These are phyloP conservation scores for Agelas oroides DNA, from an alignment of 37 sponge, comb jelly and placozoan genomes.

Conservation along the genomic window DNA sequence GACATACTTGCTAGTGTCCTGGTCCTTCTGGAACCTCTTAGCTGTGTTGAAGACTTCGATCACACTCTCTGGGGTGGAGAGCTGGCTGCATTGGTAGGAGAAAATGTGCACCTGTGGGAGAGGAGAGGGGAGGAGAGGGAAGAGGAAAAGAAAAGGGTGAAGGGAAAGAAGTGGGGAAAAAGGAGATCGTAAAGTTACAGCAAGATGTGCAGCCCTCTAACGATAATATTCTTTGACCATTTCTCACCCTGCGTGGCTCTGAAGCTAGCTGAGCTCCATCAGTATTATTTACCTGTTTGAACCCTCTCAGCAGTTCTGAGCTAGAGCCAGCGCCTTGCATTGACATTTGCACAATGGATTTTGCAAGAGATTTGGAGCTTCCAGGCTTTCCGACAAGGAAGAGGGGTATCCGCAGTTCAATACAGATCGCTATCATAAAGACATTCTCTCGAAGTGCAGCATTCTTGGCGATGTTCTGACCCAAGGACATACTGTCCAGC, in stretches of 20 bases:
- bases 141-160: too few species aligned
- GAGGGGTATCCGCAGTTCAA: conserved; percentile 95
- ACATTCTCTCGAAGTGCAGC: conserved; percentile 96
- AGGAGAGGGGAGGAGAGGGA: not conserved
- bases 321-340: conserved; percentile 79
- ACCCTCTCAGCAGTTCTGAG: conserved; percentile 27
- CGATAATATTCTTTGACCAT: too few species aligned
- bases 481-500: conserved; percentile 61
- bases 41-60: conserved; percentile 77
- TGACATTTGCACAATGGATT: conserved; percentile 81
- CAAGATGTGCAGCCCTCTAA: too few species aligned
- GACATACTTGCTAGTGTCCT: conserved; percentile 51
- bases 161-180: too few species aligned
- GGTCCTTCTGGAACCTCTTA: conserved; percentile 55
- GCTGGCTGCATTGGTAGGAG: conserved; percentile 93
- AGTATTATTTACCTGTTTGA: conserved; percentile 67
- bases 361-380: conserved; percentile 96
- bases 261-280: too few species aligned
- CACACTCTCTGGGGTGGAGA: conserved; percentile 86
- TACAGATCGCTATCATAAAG: conserved; percentile 98
- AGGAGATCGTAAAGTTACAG: too few species aligned
- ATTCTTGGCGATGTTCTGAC: conserved; percentile 88
- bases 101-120: conserved; percentile 71
- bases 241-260: too few species aligned
- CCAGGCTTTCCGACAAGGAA: conserved; percentile 99